These are phyloP conservation scores for Bombus vancouverensis DNA, from an alignment of 1,140 invertebrate species.

Conservation along the genomic window DNA sequence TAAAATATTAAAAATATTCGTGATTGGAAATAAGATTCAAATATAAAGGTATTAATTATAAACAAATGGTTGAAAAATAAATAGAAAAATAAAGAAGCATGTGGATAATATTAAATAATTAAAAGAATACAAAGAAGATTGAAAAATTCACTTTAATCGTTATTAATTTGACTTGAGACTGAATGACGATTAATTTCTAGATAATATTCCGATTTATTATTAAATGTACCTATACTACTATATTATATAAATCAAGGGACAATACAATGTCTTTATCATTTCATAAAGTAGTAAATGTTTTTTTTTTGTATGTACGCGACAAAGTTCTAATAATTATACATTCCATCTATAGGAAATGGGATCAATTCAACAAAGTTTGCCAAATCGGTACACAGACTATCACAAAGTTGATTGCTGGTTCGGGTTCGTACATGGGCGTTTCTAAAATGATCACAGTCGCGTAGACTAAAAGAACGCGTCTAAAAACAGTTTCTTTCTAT, in stretches of 20 bases:
- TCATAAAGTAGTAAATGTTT: constrained; percentile 76
- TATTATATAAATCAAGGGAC: constrained; percentile 78
- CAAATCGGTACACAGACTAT: constrained; percentile 76
- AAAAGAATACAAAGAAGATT: background rate
- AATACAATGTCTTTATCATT: constrained; percentile 76
- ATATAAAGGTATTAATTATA: background rate
- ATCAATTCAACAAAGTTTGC: constrained; percentile 66
- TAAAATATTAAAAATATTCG: background rate
- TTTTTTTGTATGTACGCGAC: constrained; percentile 60
- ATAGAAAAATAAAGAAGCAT: background rate
- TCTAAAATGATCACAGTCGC: constrained; percentile 73
- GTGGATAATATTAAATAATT: background rate
- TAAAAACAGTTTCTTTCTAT: constrained; percentile 38
- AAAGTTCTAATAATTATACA: constrained; percentile 64
- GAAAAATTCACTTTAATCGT: background rate
- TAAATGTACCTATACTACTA: constrained; percentile 77
- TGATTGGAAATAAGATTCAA: background rate
- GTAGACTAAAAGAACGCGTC: constrained; percentile 56
- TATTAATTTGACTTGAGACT: background rate
- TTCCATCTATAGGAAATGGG: constrained; percentile 56
- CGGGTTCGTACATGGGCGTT: constrained; percentile 73
- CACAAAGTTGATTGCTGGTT: constrained; percentile 80
- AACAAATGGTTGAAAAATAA: background rate
- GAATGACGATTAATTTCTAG: constrained; percentile 54
- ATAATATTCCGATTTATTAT: constrained; percentile 81